These are phyloP conservation scores for Solea senegalensis DNA, from an alignment of 2,113 vertebrate genomes.

Conservation along the genomic window DNA sequence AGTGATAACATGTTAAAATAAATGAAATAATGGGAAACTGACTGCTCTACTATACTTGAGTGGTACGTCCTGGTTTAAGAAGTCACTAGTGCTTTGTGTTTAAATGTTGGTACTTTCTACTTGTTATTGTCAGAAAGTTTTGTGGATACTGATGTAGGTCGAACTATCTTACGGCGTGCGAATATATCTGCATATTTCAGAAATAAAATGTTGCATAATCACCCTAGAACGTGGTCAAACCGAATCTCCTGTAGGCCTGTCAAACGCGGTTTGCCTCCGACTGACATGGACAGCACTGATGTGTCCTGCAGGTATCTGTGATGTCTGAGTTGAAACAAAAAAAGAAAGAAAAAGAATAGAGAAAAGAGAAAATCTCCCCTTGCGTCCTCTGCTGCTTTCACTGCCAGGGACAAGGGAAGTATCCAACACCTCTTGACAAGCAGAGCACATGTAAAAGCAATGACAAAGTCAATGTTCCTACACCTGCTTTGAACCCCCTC, in stretches of 20 bases:
- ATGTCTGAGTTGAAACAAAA: slow-evolving; percentile 7
- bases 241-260: slow-evolving; percentile 33
- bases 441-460: slow-evolving; percentile 44
- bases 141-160: background rate
- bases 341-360: slow-evolving; percentile 4
- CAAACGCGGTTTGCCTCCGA: slow-evolving; percentile 31
- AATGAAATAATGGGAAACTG: no score
- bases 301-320: slow-evolving; percentile 40
- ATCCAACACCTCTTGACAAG: slow-evolving; percentile 67
- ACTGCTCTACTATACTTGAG: no score
- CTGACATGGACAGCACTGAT: slow-evolving; percentile 48
- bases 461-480: slow-evolving; percentile 46
- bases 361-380: slow-evolving; percentile 1
- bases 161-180: slow-evolving; percentile 10
- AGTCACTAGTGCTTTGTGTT: background rate
- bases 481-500: slow-evolving; percentile 57
- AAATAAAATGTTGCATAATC: slow-evolving; percentile 11
- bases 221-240: slow-evolving; percentile 19
- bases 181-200: slow-evolving; percentile 44
- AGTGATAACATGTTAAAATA: no score
- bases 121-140: slow-evolving; percentile 11
- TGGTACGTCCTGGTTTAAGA: background rate
- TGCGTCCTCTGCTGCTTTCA: slow-evolving; percentile 24
- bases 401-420: slow-evolving; percentile 19
- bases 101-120: background rate